These are phyloP conservation scores for Sinopyrophorus schimmeli DNA, from an alignment of 2,888 invertebrate genomes.

Conservation along the genomic window DNA sequence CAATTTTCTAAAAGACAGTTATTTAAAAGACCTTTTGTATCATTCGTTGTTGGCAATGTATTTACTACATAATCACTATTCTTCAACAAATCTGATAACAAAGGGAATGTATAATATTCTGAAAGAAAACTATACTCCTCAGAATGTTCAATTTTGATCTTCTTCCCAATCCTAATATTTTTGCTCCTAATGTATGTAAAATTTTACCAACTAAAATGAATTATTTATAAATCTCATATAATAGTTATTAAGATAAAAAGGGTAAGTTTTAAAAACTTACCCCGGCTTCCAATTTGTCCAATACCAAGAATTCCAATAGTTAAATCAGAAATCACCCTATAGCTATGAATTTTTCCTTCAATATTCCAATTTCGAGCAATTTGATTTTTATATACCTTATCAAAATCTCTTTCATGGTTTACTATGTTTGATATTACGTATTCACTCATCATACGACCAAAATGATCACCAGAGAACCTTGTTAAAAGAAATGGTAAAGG, in stretches of 20 bases:
- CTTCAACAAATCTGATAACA: constrained; percentile 50
- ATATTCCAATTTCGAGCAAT: constrained; percentile 45
- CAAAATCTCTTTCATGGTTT: constrained; percentile 55
- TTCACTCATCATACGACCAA: constrained; percentile 58
- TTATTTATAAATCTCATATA: not conserved
- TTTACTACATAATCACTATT: constrained; percentile 61
- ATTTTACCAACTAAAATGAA: constrained; percentile 52
- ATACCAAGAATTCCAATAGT: constrained; percentile 60
- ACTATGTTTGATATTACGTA: constrained; percentile 58
- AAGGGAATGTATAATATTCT: constrained; percentile 46
- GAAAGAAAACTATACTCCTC: constrained; percentile 23
- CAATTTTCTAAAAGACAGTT: constrained; percentile 56
- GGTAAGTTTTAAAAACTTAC: constrained; percentile 43
- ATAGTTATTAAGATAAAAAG: not conserved
- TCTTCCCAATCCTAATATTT: constrained; percentile 41
- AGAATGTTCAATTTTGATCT: constrained; percentile 14
- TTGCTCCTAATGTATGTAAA: constrained; percentile 56
- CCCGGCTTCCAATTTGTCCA: constrained; percentile 58
- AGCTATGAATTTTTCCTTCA: constrained; percentile 48
- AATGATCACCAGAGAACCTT: constrained; percentile 54
- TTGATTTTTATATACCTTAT: constrained; percentile 51
- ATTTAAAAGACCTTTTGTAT: constrained; percentile 58
- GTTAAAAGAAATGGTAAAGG: constrained; percentile 45
- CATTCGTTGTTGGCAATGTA: constrained; percentile 58
- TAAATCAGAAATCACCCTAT: constrained; percentile 55